Percentiles rank a stretch among this genome's conserved stretches.
Evolutionary conservation across 2,797 vertebrate genomes (phyloP).

Genomic region (Odontamblyopus rebecca): DNA sequence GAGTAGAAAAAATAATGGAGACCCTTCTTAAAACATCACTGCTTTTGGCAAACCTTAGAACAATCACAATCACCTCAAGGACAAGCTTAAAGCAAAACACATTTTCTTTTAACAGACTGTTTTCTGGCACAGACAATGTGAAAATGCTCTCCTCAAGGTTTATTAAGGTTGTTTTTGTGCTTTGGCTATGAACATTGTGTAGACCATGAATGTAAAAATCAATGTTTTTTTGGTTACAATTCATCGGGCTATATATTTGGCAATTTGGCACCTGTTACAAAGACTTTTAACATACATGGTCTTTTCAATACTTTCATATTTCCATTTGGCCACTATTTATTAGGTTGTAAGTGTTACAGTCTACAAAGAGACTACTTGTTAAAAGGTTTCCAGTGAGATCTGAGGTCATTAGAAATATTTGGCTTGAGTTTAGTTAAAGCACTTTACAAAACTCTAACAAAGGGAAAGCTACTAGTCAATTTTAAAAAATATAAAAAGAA

Average conservation of each 20-base stretch:
- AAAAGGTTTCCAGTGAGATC: constrained; percentile 37
- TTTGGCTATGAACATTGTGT: constrained; percentile 66
- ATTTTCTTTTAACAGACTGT: constrained; percentile 9
- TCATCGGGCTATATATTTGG: constrained; percentile 72
- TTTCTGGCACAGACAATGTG: constrained; percentile 12
- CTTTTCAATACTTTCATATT: constrained; percentile 79
- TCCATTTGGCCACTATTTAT: constrained; percentile 73
- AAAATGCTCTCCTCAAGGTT: constrained; percentile 52
- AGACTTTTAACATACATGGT: constrained; percentile 71
- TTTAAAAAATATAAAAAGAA: constrained; percentile 60
- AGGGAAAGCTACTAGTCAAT: constrained; percentile 43
- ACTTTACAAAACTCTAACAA: constrained; percentile 62
- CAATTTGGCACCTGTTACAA: constrained; percentile 56
- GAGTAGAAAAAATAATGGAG: constrained; percentile 12
- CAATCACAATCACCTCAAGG: constrained; percentile 52
- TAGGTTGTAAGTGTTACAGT: constrained; percentile 54
- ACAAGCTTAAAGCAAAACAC: constrained; percentile 29
- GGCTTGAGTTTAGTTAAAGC: constrained; percentile 68
- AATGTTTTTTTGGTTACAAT: constrained; percentile 70
- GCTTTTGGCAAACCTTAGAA: constrained; percentile 55
- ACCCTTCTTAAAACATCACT: constrained; percentile 32
- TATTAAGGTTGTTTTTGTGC: constrained; percentile 53
- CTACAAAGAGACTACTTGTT: constrained; percentile 54
- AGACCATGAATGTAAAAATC: constrained; percentile 67
- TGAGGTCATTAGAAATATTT: constrained; percentile 54